Evolutionary conservation across 2,113 vertebrate species (phyloP).

Genomic region (Uropsilus gracilis): DNA sequence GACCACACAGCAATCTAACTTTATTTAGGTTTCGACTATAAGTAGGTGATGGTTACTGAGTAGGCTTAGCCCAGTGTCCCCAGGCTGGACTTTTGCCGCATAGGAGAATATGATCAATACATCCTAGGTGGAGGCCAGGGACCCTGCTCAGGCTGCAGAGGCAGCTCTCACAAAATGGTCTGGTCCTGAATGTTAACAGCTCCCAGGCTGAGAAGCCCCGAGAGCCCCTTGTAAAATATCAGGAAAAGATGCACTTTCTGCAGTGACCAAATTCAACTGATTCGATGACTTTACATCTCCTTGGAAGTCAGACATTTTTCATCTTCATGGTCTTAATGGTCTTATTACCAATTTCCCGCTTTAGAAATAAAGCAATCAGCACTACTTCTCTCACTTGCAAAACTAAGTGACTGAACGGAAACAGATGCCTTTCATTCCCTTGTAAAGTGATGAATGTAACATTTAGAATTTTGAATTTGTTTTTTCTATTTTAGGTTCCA

Average conservation of each 20-base stretch:
- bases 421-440: slow-evolving; percentile 13
- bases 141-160: background rate
- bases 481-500: slow-evolving; percentile 55
- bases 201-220: background rate
- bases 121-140: background rate
- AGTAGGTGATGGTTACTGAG: slow-evolving; percentile 2
- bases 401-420: background rate
- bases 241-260: background rate
- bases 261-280: background rate
- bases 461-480: background rate
- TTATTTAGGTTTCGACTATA: background rate
- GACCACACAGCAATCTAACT: background rate
- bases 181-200: background rate
- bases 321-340: slow-evolving; percentile 13
- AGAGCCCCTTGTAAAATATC: background rate
- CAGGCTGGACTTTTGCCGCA: background rate
- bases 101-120: background rate
- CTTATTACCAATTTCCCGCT: background rate
- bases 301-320: background rate
- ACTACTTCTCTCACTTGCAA: background rate
- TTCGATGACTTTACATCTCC: background rate
- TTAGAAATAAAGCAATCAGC: slow-evolving; percentile 35
- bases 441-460: background rate
- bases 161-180: background rate
- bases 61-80: background rate